Conservation (phyloP, 2,888 invertebrate species). For the Orchesellides sinensis region DNA sequence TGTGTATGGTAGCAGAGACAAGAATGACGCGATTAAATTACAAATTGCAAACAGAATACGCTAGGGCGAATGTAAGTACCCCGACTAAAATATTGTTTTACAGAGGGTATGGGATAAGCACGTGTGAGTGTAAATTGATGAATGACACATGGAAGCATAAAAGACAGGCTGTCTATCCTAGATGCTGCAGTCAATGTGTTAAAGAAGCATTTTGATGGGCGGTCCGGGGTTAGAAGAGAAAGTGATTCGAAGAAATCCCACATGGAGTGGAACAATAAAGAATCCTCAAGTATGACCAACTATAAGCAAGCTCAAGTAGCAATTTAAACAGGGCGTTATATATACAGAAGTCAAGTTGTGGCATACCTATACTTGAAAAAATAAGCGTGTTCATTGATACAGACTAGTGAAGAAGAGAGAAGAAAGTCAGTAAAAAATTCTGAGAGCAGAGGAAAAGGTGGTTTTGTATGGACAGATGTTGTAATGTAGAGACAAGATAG, state of each 20-base stretch:
- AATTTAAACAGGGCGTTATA: background rate
- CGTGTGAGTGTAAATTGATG: conserved; percentile 52
- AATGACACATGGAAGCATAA: conserved; percentile 40
- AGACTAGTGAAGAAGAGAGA: conserved; percentile 8
- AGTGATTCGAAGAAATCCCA: conserved; percentile 9
- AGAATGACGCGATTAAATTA: background rate
- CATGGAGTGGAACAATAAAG: background rate
- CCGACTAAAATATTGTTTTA: conserved; percentile 16
- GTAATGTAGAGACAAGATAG: conserved; percentile 31
- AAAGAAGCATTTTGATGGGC: background rate
- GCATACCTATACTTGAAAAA: background rate
- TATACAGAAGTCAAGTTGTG: background rate
- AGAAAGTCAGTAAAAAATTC: background rate
- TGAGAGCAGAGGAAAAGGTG: conserved; percentile 8
- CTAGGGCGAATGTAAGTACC: too few relatives aligned
- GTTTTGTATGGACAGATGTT: conserved; percentile 46
- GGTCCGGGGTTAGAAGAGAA: background rate
- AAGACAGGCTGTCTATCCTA: conserved; percentile 20
- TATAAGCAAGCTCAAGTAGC: background rate
- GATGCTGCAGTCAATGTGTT: background rate
- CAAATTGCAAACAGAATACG: too few relatives aligned
- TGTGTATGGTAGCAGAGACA: too few relatives aligned
- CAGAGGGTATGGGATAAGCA: conserved; percentile 14
- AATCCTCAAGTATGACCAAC: background rate
- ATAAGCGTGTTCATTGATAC: conserved; percentile 30